These are phyloP conservation scores for Microchirus variegatus DNA, from an alignment of 2,797 vertebrate species.

Conservation along the genomic window DNA sequence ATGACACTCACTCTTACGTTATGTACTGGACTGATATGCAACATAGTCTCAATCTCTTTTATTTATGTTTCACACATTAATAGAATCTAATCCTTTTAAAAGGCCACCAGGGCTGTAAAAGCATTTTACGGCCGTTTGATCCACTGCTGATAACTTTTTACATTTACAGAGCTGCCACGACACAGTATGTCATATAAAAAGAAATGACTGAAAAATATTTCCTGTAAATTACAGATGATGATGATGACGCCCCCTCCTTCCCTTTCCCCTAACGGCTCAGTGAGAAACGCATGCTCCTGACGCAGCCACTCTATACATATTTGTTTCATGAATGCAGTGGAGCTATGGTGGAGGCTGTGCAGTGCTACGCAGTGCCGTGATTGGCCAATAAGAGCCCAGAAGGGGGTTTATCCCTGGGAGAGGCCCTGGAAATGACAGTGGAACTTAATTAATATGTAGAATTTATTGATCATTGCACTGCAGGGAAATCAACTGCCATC, in stretches of 20 bases:
- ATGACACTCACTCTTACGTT: not conserved
- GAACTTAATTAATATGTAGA: slow-evolving; percentile 79
- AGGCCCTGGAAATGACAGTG: slow-evolving; percentile 67
- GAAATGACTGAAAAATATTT: slow-evolving; percentile 42
- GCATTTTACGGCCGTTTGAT: slow-evolving; percentile 48
- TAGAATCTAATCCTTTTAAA: slow-evolving; percentile 45
- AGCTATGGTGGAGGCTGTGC: slow-evolving; percentile 14
- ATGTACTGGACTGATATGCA: slow-evolving; percentile 25
- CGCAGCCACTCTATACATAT: slow-evolving; percentile 21
- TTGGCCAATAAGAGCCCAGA: slow-evolving; percentile 41
- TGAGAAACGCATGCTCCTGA: slow-evolving; percentile 20
- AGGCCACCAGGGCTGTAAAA: slow-evolving; percentile 42
- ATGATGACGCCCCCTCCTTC: not conserved
- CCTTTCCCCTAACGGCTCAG: not conserved
- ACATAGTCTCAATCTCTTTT: slow-evolving; percentile 22
- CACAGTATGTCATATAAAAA: slow-evolving; percentile 40
- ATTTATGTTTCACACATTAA: slow-evolving; percentile 50
- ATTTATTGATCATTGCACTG: slow-evolving; percentile 78
- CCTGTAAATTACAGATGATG: slow-evolving; percentile 48
- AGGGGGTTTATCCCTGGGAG: slow-evolving; percentile 38
- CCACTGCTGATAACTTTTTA: slow-evolving; percentile 42
- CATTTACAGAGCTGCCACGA: slow-evolving; percentile 38
- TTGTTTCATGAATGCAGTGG: slow-evolving; percentile 37
- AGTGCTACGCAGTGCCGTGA: slow-evolving; percentile 1
- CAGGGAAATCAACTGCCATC: slow-evolving; percentile 73